A percentile compares a stretch with the other conserved stretches of the same genome.
phyloP scores from a whole-genome alignment of 2,888 invertebrate genomes.

The Cataglyphis cursor region DNA sequence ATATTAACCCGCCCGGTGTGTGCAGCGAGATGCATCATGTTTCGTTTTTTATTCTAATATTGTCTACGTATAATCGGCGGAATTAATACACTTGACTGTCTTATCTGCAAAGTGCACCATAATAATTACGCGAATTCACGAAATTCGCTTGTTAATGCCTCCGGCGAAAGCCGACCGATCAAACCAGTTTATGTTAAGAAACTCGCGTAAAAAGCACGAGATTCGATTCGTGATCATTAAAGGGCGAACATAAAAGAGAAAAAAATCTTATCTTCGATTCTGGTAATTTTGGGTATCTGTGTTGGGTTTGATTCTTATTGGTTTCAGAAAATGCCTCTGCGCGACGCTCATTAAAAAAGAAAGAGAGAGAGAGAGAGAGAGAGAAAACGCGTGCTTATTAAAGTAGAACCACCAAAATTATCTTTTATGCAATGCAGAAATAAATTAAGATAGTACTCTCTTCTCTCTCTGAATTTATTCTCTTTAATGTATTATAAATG shows the following conservation, averaged over 20 bases:
- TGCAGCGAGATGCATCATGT: background rate
- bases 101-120: conserved; percentile 14
- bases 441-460: background rate
- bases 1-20: conserved; percentile 22
- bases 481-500: background rate
- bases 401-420: background rate
- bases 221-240: conserved; percentile 25
- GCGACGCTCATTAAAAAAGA: conserved; percentile 1
- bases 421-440: background rate
- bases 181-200: conserved; percentile 34
- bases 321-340: background rate
- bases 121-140: conserved; percentile 43
- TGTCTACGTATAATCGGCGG: background rate
- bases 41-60: conserved; percentile 1
- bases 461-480: background rate
- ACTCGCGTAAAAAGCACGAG: conserved; percentile 10
- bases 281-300: background rate
- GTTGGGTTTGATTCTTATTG: background rate
- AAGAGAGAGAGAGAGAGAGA: too few species aligned
- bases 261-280: conserved; percentile 21
- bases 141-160: conserved; percentile 23
- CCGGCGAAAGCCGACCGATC: conserved; percentile 13
- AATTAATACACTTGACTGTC: conserved; percentile 32
- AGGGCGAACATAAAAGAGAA: background rate
- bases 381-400: background rate